Evolutionary conservation across 2,797 vertebrate genomes (phyloP), one percentile per base, ranked within the genome.

Genomic region (Clarias pachynema): DNA sequence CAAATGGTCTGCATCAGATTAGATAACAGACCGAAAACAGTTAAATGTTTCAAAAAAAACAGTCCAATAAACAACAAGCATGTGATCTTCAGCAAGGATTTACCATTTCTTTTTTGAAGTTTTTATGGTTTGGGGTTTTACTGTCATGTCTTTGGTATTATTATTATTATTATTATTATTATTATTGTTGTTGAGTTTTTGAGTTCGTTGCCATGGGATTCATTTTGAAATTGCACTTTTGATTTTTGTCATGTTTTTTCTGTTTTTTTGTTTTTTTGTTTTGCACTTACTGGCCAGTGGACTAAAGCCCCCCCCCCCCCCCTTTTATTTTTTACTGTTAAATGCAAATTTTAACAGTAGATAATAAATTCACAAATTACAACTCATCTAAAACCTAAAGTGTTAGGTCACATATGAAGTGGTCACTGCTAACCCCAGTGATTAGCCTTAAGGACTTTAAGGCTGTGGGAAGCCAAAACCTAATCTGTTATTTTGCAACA

Each of bases 391-490:
- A 20, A 14, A 24, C 1, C 5, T 4, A 78, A 65, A 49, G 78
- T 80, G 60, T 49, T 20, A 5, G 24, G 37, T 65, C n/a, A 26
- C 34, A 22, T 26, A 60, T 44, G 8, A 59, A 79, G 59, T 63
- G 59, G 14, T 79, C 24, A 60, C 44, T 37, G 78, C 29, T 49
- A 73, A 68, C 12, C 40, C 34, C 72, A 34, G 31, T 34, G 66
- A 86, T 70, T 65, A 79, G 34, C 57, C 49, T 34, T n/a, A 83
- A 86, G 74, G 79, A 40, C 72, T 44, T 44, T 31, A 14, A 53
- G 40, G 82, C 57, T 59, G n/a, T n/a, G n/a, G 59, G 12, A 59
- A 81, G 20, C 29, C 68, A 29, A 88, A 81, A 88, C 77, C 68
- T 72, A 40, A 85, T 79, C 69, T 86, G 80, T 65, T 63, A 40